These are phyloP conservation scores for Amblyraja radiata DNA, from an alignment of 2,797 vertebrate species.

Conservation along the genomic window DNA sequence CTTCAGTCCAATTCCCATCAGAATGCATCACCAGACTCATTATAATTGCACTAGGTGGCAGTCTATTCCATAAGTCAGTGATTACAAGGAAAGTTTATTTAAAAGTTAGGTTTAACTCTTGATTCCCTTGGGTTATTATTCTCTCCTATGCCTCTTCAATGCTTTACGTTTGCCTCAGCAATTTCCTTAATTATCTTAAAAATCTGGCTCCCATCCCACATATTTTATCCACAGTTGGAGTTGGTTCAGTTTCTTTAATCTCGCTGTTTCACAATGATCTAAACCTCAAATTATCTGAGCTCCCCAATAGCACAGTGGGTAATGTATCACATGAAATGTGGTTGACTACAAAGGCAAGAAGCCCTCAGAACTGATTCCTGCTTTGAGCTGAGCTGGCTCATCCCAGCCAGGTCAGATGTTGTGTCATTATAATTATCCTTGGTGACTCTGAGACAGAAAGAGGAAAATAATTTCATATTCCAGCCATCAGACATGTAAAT, in stretches of 20 bases:
- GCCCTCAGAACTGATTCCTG: background rate
- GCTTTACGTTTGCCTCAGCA: too few species aligned
- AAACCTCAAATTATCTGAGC: constrained; percentile 7
- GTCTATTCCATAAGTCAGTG: constrained; percentile 5
- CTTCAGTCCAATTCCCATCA: constrained; percentile 10
- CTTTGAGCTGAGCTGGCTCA: background rate
- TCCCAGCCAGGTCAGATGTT: background rate
- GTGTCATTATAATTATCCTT: background rate
- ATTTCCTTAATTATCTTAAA: constrained; percentile 13
- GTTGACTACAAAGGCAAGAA: background rate
- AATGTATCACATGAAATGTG: background rate
- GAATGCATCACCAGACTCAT: background rate
- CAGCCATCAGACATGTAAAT: background rate
- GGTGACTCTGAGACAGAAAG: background rate
- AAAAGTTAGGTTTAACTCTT: background rate
- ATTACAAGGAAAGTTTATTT: too few species aligned
- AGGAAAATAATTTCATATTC: background rate
- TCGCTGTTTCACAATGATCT: background rate
- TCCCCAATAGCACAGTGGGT: background rate
- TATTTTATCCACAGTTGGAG: background rate
- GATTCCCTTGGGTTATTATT: background rate
- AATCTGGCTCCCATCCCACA: background rate
- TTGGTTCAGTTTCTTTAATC: background rate
- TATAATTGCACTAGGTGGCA: constrained; percentile 27
- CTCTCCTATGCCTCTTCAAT: background rate